These are phyloP conservation scores for Panulirus ornatus DNA, from an alignment of 1,140 invertebrate genomes.

Conservation along the genomic window DNA sequence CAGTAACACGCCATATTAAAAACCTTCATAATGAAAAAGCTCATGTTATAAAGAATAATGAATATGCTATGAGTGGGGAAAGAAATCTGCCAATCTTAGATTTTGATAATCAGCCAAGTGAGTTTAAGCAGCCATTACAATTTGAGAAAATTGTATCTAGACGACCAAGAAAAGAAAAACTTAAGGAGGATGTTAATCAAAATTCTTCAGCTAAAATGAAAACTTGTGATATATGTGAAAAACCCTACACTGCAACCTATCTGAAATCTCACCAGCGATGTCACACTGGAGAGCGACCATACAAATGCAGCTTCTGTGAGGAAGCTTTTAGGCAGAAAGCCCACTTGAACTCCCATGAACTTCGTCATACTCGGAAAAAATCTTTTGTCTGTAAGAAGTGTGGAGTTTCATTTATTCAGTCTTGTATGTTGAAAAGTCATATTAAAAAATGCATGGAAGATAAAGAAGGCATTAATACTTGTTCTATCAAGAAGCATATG, in stretches of 20 bases:
- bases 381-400: conserved; percentile 14
- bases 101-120: background rate
- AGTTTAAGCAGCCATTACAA: background rate
- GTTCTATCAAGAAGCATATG: background rate
- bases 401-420: background rate
- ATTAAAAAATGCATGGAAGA: background rate
- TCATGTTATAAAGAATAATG: background rate
- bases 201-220: background rate
- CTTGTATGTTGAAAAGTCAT: background rate
- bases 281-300: conserved; percentile 25
- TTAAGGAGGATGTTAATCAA: background rate
- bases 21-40: conserved; percentile 21
- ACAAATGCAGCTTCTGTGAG: background rate
- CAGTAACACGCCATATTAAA: conserved; percentile 41
- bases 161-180: background rate
- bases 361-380: conserved; percentile 3
- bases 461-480: background rate
- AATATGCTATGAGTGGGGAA: background rate
- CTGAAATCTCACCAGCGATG: conserved; percentile 21
- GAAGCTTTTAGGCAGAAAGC: conserved; percentile 29
- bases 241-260: background rate
- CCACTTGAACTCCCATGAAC: conserved; percentile 13
- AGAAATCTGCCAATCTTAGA: background rate
- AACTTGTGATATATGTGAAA: conserved; percentile 27
- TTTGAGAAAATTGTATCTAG: background rate